phyloP scores from a whole-genome alignment of 2,113 vertebrate species.

The Thamnophis sirtalis region DNA sequence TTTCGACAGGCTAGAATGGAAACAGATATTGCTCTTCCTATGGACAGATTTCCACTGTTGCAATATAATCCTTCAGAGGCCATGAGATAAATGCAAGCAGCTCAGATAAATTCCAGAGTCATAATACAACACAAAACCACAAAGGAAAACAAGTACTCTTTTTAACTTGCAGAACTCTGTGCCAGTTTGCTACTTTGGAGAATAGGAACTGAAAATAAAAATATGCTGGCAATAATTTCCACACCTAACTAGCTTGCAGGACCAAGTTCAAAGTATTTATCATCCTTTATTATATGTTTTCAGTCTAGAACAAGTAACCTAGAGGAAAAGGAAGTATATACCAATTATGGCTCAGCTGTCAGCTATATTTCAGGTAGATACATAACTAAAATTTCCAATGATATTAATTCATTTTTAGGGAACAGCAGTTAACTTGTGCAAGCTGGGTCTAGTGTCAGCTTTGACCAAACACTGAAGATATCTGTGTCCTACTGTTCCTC shows the following conservation, averaged over 20 bases:
- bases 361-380: neutral
- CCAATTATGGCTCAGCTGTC: neutral
- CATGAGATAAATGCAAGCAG: neutral
- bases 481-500: neutral
- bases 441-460: neutral
- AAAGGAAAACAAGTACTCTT: neutral
- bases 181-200: neutral
- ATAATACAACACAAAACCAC: neutral
- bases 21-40: neutral
- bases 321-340: neutral
- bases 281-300: neutral
- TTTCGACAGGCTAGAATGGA: slow-evolving; percentile 1
- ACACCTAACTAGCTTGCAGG: neutral
- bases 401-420: neutral
- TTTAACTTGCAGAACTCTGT: neutral
- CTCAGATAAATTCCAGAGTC: neutral
- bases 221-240: neutral
- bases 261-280: neutral
- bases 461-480: neutral
- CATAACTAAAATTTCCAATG: neutral
- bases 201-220: neutral
- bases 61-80: neutral
- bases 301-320: neutral
- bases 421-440: neutral
- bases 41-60: neutral